Percentiles rank a stretch among this genome's conserved stretches.
Conservation (phyloP, 2,797 vertebrate species). For the Propithecus deckenii region DNA sequence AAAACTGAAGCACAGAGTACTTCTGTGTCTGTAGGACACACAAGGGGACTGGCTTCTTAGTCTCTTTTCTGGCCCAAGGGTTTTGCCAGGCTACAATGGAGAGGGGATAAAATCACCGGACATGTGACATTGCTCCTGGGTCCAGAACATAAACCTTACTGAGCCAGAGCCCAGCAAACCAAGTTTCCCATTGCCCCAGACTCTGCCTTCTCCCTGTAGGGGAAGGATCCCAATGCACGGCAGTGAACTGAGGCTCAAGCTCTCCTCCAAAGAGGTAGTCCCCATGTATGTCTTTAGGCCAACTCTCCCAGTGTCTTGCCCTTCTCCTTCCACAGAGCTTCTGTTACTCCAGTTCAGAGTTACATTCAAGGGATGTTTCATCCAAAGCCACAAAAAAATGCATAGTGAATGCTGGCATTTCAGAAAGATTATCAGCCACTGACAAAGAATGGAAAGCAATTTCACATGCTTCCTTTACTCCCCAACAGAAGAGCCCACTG, state of each 20-base stretch:
- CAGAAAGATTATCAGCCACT: not conserved
- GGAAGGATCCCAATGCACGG: not conserved
- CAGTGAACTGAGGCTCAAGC: not conserved
- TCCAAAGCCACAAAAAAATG: not conserved
- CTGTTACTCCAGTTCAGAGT: not conserved
- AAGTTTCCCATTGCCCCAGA: not conserved
- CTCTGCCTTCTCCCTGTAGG: not conserved
- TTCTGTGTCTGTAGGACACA: not conserved
- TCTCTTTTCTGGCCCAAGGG: not conserved
- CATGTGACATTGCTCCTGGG: not conserved
- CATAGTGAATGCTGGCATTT: not conserved
- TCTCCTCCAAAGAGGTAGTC: not conserved
- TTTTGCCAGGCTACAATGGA: not conserved
- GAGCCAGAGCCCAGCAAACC: not conserved
- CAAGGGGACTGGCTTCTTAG: not conserved
- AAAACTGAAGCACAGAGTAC: not conserved
- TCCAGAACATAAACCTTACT: not conserved
- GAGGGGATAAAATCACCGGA: not conserved
- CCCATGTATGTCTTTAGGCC: not conserved
- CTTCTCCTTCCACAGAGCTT: not conserved
- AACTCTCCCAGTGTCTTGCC: accelerated
- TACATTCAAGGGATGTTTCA: not conserved
- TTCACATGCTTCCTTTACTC: not conserved
- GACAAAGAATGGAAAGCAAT: not conserved
- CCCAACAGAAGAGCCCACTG: not conserved